Percentiles rank a stretch among this genome's conserved stretches.
Conservation (phyloP, 2,888 invertebrate genomes). For the Orthosia cruda region DNA sequence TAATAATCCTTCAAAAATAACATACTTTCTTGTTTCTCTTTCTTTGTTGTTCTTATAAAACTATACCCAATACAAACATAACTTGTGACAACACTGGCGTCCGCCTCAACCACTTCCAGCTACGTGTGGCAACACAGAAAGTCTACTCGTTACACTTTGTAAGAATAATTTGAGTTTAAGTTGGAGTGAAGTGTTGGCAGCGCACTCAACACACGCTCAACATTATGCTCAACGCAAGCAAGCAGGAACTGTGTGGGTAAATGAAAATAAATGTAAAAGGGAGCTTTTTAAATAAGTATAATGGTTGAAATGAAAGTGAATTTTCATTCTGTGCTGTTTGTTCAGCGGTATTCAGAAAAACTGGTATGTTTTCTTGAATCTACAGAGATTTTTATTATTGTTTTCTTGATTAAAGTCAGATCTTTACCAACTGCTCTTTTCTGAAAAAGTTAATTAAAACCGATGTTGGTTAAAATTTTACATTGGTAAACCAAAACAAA, state of each 20-base stretch:
- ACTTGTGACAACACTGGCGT: neutral
- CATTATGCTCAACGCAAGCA: constrained; percentile 3
- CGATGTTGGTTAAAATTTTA: neutral
- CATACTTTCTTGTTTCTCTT: neutral
- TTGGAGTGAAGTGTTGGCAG: constrained; percentile 24
- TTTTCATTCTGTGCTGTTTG: constrained; percentile 8
- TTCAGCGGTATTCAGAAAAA: neutral
- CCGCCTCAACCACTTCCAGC: neutral
- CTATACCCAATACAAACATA: neutral
- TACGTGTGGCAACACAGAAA: constrained; percentile 13
- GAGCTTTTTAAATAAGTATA: constrained; percentile 8
- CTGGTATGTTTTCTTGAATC: neutral
- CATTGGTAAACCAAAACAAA: neutral
- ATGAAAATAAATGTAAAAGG: constrained; percentile 10
- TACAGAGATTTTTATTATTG: neutral
- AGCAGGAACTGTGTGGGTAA: neutral
- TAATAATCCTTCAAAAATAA: no score
- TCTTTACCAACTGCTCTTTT: neutral
- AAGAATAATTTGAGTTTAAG: constrained; percentile 28
- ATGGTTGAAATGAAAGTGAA: neutral
- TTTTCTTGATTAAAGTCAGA: neutral
- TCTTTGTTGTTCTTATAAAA: neutral
- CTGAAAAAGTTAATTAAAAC: neutral
- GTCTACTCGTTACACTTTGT: constrained; percentile 29
- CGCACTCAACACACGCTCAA: constrained; percentile 11